Base-by-base conservation (phyloP, 2,888 invertebrate genomes). In the Parnassius orleans region DNA sequence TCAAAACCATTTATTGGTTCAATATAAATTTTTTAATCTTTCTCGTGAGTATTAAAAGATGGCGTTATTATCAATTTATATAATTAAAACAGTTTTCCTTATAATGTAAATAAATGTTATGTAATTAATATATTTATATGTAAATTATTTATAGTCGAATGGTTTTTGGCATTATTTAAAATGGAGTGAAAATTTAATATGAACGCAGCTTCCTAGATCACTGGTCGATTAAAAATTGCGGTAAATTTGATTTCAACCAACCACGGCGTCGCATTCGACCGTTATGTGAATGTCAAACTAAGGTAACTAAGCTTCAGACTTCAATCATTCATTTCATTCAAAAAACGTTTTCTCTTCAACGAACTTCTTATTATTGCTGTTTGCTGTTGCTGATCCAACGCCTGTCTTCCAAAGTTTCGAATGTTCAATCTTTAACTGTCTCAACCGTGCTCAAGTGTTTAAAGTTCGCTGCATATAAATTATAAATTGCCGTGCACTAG, bases 231-330 rank as follows among this genome's bases (percentile, higher is more conserved):
- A 72, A 75, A 68, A 48, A 70, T 63, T 65, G 87, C 87, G 89
- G 77, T 57, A 79, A 68, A 74, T 90, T 87, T 75, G 72, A 89
- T 71, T 83, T 83, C 50, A 69, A 66, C 90, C 89, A 90, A 90
- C 90, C 78, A 72, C 61, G 57, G 12, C 19, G 61, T 64, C 60
- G 80, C 77, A 74, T 84, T 80, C 69, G 66, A 61, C 74, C 67
- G 75, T 78, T 74, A 76, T 82, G 83, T 79, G 83, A 83, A 76
- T 82, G 83, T 79, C 83, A 83, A 81, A 75, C 61, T n/a, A 46
- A 77, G 75, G 71, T 71, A 81, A 75, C 61, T n/a, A 46, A 77
- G 75, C 72, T 71, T 61, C 56, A 64, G 64, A 33, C 1, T 33
- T 33, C 7, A 33, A 3, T 33, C 33, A 5, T 24, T 7, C 33